Evolutionary conservation across 2,797 vertebrate genomes (phyloP).

Genomic region (Psittacula derbiana): DNA sequence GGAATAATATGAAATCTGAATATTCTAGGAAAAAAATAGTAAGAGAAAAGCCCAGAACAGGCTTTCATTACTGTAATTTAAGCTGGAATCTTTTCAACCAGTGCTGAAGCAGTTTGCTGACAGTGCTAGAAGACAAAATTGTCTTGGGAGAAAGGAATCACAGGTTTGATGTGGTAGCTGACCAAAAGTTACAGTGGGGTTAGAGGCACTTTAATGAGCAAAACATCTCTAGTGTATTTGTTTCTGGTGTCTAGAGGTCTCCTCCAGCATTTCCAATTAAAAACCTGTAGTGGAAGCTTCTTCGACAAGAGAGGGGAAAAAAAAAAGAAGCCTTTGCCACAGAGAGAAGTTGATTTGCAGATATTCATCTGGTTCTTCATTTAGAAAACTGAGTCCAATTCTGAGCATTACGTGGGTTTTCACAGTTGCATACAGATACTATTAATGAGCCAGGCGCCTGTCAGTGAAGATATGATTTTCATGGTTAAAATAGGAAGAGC

Average conservation of each 20-base stretch:
- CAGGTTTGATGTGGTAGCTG: conserved; percentile 33
- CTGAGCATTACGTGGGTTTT: conserved; percentile 12
- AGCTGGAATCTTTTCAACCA: conserved; percentile 12
- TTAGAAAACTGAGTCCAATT: not conserved
- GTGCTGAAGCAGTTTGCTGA: conserved; percentile 10
- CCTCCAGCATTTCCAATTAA: conserved; percentile 24
- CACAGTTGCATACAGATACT: not conserved
- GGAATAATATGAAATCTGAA: conserved; percentile 14
- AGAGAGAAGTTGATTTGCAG: conserved; percentile 14
- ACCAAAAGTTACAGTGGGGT: not conserved
- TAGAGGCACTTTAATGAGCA: not conserved
- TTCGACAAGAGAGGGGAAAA: not conserved
- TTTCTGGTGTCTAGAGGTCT: not conserved
- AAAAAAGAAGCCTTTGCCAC: conserved; percentile 13
- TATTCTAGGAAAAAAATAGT: not conserved
- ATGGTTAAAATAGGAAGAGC: conserved; percentile 33
- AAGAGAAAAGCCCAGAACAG: not conserved
- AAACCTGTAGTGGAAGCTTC: conserved; percentile 9
- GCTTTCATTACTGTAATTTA: conserved; percentile 45
- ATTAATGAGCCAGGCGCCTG: not conserved
- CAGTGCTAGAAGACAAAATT: not conserved
- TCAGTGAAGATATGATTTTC: not conserved
- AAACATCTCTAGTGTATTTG: not conserved
- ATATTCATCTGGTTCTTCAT: conserved; percentile 17
- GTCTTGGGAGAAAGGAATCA: not conserved